Conservation (phyloP, 2,797 vertebrate genomes). For the Neostethus bicornis region DNA sequence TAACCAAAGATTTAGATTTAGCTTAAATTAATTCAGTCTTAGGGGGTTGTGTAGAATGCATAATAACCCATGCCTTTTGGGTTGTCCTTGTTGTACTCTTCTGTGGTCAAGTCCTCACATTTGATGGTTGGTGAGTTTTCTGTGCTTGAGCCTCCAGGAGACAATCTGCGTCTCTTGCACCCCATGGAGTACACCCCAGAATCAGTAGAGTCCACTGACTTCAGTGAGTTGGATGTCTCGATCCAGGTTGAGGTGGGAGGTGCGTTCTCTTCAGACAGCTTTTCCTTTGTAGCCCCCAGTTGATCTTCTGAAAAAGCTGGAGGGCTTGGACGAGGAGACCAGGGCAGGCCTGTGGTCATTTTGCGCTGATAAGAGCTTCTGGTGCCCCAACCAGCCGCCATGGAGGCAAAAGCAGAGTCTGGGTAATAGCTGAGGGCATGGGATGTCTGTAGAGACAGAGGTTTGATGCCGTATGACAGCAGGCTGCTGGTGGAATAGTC, state of each 20-base stretch:
- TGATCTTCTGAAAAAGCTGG: conserved; percentile 91
- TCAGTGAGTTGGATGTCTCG: conserved; percentile 92
- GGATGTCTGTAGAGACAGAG: conserved; percentile 93
- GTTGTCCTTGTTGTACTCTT: conserved; percentile 96
- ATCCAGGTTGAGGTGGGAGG: conserved; percentile 85
- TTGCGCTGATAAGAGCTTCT: conserved; percentile 94
- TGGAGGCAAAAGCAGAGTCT: conserved; percentile 91
- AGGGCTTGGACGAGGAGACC: conserved; percentile 93
- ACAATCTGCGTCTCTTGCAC: conserved; percentile 95
- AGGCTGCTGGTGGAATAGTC: conserved; percentile 93
- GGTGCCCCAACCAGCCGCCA: conserved; percentile 91
- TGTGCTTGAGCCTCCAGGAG: conserved; percentile 93
- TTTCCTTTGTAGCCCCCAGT: conserved; percentile 87
- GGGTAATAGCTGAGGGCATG: conserved; percentile 96
- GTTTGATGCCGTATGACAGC: conserved; percentile 95
- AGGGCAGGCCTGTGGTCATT: conserved; percentile 91
- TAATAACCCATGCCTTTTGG: conserved; percentile 98
- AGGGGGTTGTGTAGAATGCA: conserved; percentile 96
- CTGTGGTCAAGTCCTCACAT: conserved; percentile 93
- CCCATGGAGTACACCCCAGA: conserved; percentile 91
- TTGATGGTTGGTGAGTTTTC: conserved; percentile 97
- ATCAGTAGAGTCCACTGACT: conserved; percentile 93
- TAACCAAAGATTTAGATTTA: conserved; percentile 68
- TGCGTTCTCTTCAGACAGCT: conserved; percentile 89
- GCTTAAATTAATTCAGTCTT: conserved; percentile 79